Evolutionary conservation across 2,113 vertebrate genomes (phyloP), one percentile per base, ranked within the genome.

Genomic region (Chloebia gouldiae): DNA sequence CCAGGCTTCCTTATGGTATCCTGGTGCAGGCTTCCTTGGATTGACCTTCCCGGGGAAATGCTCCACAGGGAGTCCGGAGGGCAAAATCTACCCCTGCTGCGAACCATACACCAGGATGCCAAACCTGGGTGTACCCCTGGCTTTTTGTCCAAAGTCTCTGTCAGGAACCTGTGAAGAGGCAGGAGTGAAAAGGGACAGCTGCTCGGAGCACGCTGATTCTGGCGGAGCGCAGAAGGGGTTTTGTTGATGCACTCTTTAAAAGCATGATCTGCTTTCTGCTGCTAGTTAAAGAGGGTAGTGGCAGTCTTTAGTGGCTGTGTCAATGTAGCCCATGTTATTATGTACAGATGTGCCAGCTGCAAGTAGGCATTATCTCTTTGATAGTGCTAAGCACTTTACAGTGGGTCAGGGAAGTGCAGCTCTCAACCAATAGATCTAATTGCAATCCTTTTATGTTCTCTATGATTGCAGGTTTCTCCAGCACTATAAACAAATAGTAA

Each of bases 381-480:
- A 98, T 98, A 98, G 98, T 98, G 97, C 97, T 97, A 98, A 98
- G 98, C 97, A 98, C 98, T 98, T 99, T 99, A 99, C 98, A 98
- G 96, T 91, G 96, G 97, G 98, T 98, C 98, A 98, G 96, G 53
- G 95, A 95, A 98, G 99, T 98, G 98, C 98, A 98, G 98, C 98
- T 98, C 97, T 97, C 97, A 98, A 97, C 98, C 98, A 99, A 99
- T 98, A 98, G 98, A 98, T 98, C 98, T 99, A 99, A 99, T 99
- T 98, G 98, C 98, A 98, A 97, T 98, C 97, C 98, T 98, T 98
- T 98, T 98, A 98, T 98, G 98, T 98, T 98, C 97, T 97, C 97
- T 93, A 92, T 99, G 98, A 99, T 99, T 98, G 98, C 98, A 98
- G 98, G 98, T 99, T 99, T 98, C 98, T 98, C 97, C 97, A 90